Conservation (phyloP, 2,113 vertebrate species). For the Salvelinus fontinalis region DNA sequence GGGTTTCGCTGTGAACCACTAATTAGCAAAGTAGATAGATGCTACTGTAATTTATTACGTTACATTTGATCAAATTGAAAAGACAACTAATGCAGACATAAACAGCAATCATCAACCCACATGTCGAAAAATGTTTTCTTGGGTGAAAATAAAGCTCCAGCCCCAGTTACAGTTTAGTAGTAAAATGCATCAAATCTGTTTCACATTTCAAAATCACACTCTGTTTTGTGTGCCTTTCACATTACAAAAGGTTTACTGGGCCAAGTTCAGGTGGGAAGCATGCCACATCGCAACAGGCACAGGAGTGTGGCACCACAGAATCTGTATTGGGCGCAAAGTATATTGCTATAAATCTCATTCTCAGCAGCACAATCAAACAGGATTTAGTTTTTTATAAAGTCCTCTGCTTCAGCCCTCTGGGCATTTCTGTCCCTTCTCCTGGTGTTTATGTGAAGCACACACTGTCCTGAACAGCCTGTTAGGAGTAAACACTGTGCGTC, state of each 20-base stretch:
- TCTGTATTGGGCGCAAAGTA: neutral
- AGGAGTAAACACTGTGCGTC: neutral
- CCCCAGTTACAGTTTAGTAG: neutral
- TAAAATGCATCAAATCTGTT: constrained; percentile 1
- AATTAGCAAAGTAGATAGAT: too few species aligned
- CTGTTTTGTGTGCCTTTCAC: constrained; percentile 2
- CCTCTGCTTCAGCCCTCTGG: constrained; percentile 21
- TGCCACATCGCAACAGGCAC: neutral
- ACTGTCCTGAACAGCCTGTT: constrained; percentile 9
- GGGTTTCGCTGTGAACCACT: too few species aligned
- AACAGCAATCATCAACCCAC: neutral
- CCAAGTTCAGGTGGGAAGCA: neutral
- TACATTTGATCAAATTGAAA: constrained; percentile 1
- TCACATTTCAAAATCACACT: constrained; percentile 4
- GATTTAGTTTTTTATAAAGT: constrained; percentile 30
- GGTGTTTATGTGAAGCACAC: constrained; percentile 21
- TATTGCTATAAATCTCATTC: constrained; percentile 2
- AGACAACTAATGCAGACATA: neutral
- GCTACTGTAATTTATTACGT: too few species aligned
- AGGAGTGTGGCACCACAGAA: neutral
- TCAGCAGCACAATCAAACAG: constrained; percentile 20
- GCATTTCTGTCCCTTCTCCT: constrained; percentile 33
- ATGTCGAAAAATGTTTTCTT: neutral
- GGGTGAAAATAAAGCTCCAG: neutral
- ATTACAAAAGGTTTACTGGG: constrained; percentile 5